Evolutionary conservation across 2,797 vertebrate species (phyloP).

Genomic region (Sebastes hubbsi): DNA sequence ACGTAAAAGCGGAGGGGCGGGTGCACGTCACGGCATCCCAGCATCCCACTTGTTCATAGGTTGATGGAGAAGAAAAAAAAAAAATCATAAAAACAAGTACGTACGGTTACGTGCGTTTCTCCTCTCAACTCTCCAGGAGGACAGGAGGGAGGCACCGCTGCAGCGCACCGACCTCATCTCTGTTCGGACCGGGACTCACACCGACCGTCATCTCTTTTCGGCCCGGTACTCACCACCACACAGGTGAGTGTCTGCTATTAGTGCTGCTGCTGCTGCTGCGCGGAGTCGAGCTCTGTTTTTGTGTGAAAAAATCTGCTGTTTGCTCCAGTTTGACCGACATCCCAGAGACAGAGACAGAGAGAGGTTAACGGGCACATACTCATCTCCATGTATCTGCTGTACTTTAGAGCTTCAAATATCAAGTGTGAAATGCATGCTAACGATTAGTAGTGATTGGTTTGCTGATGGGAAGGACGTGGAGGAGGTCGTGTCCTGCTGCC

Average conservation of each 20-base stretch:
- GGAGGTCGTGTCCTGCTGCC: conserved; percentile 14
- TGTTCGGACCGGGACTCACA: background rate
- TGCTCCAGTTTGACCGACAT: background rate
- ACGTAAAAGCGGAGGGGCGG: conserved; percentile 40
- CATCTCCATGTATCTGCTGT: accelerated
- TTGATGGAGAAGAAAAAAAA: background rate
- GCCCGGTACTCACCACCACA: conserved; percentile 30
- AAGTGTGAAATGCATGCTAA: accelerated
- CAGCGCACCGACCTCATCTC: background rate
- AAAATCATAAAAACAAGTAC: conserved; percentile 19
- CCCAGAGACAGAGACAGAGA: background rate
- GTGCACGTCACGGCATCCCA: background rate
- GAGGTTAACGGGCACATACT: accelerated
- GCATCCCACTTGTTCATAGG: conserved; percentile 33
- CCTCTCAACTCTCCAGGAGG: conserved; percentile 31
- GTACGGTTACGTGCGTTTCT: conserved; percentile 65
- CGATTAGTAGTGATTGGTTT: background rate
- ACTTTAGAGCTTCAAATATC: accelerated
- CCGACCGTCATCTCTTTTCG: background rate
- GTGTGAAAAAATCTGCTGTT: accelerated
- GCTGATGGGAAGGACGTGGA: accelerated
- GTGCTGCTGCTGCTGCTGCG: background rate
- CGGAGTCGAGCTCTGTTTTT: background rate
- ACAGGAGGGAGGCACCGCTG: conserved; percentile 1
- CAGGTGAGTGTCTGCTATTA: conserved; percentile 34